A percentile compares a stretch with the other conserved stretches of the same genome.
These are phyloP conservation scores for Xerus inauris DNA, from an alignment of 2,113 vertebrate species.

Conservation along the genomic window DNA sequence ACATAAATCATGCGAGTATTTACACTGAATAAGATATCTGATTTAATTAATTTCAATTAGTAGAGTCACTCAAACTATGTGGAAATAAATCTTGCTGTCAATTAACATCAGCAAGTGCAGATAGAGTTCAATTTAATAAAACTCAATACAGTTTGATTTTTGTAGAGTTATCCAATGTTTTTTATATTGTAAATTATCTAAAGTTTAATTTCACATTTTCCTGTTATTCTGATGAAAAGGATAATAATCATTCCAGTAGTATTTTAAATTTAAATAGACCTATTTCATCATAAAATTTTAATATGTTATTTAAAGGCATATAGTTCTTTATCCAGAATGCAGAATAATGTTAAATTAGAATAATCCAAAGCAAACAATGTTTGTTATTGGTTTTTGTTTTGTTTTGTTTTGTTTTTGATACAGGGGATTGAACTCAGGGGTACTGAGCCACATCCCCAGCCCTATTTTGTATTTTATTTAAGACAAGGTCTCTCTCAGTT, in stretches of 20 bases:
- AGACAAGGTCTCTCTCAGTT: too few relatives aligned
- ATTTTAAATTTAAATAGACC: not conserved
- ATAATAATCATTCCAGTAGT: not conserved
- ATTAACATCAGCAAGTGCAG: not conserved
- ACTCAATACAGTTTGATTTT: not conserved
- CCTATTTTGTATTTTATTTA: too few relatives aligned
- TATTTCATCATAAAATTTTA: not conserved
- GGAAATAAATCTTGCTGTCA: not conserved
- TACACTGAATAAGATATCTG: constrained; percentile 4
- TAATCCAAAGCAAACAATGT: not conserved
- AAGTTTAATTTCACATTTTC: not conserved
- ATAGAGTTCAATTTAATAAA: not conserved
- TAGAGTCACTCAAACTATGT: not conserved
- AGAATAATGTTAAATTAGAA: too few relatives aligned
- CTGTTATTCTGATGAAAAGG: not conserved
- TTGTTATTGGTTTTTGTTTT: too few relatives aligned
- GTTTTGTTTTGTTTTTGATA: too few relatives aligned
- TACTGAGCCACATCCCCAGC: too few relatives aligned
- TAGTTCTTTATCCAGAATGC: not conserved
- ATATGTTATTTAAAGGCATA: not conserved
- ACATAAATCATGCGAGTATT: not conserved
- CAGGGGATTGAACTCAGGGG: too few relatives aligned
- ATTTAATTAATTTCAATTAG: not conserved
- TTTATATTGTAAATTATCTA: not conserved
- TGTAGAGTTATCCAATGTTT: not conserved